Evolutionary conservation across 2,888 invertebrate genomes (phyloP), one percentile per base, ranked within the genome.

Genomic region (Plebejus melissa): DNA sequence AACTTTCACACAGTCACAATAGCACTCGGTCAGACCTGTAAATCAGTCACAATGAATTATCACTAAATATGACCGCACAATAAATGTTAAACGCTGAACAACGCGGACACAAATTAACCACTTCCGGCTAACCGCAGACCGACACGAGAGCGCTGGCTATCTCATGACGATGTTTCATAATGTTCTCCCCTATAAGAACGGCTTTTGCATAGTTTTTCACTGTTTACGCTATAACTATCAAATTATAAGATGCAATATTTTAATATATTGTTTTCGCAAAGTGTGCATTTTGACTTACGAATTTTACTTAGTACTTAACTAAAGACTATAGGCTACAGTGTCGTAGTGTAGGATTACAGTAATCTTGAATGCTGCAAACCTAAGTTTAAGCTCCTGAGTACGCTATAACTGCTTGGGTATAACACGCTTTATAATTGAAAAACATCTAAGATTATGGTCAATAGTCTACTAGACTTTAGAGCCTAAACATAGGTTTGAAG

Each of bases 91-190:
- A 36, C 65, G 32, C 4, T 32, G 32, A 65, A 65, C 65, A 65
- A 65, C 65, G 65, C 65, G 32, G 28, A 65, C 65, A 65, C 65
- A 65, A 65, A 65, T 65, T 46, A 71, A 71, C 41, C 71, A 46
- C 71, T 41, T 71, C 71, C 71, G 46, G 38, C 46, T 22, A 46
- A 71, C 71, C 71, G 22, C 71, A 71, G 46, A 28, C 70, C 22
- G 41, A 9, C n/a, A 41, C 22, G 9, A 41, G 41, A 71, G 71
- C 71, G 41, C 9, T 11, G 41, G 11, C 11, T 28, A 65, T 32
- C 65, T 65, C 65, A 9, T 22, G 60, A 5, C 28, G 28, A 28
- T 36, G 65, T 65, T 65, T 65, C 65, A 65, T 65, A 65, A 36
- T 13, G 4, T 58, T 46, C 11, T 57, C 7, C 46, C 32, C 13